Evolutionary conservation across 2,113 vertebrate species (phyloP).

Genomic region (Odocoileus virginianus): DNA sequence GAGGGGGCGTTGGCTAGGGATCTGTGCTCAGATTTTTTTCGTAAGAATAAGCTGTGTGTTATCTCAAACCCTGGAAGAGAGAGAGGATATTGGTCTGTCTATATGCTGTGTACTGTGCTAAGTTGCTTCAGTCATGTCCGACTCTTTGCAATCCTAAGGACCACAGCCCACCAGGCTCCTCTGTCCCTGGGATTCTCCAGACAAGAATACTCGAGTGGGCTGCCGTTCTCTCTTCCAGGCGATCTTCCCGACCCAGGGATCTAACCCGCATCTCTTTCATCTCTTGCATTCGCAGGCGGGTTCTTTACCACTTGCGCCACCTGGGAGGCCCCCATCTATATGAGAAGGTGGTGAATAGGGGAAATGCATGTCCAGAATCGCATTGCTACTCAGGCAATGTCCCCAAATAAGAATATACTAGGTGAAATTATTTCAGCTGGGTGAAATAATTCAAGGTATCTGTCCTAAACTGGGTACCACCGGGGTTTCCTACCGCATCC

Average conservation of each 20-base stretch:
- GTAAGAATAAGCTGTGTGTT: not conserved
- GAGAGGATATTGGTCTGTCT: not conserved
- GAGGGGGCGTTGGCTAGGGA: not conserved
- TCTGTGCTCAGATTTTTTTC: not conserved
- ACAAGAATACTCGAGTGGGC: not conserved
- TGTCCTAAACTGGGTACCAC: not conserved
- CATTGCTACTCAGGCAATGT: not conserved
- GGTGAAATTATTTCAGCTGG: not conserved
- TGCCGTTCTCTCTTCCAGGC: not conserved
- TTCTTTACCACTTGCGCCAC: not conserved
- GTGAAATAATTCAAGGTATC: not conserved
- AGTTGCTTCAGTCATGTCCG: not conserved
- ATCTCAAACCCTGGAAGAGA: not conserved
- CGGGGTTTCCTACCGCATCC: not conserved
- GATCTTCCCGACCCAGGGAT: not conserved
- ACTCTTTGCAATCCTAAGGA: not conserved
- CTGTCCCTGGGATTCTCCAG: not conserved
- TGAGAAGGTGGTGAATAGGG: not conserved
- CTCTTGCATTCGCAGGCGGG: not conserved
- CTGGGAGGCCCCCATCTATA: not conserved
- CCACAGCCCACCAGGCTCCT: not conserved
- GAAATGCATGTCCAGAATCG: not conserved
- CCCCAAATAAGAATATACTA: not conserved
- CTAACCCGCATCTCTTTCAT: not conserved
- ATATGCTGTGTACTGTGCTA: not conserved